A percentile compares a stretch with the other conserved stretches of the same genome.
These are phyloP conservation scores for Umimayanthus kanabou DNA, from an alignment of 92 coral and sea anemone species.

Conservation along the genomic window DNA sequence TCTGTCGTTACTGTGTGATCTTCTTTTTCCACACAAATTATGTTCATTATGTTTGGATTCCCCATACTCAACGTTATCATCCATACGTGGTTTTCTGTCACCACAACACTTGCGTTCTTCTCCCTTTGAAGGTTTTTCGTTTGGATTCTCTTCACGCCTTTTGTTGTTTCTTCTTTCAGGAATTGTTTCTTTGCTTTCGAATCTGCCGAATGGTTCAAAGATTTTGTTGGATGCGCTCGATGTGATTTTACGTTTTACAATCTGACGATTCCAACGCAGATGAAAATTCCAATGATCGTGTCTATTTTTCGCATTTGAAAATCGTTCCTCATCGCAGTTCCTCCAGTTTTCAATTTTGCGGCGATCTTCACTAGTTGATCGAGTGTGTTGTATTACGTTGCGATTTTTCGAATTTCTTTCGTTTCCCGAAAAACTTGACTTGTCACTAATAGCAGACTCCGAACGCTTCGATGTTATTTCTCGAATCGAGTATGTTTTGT, in stretches of 20 bases:
- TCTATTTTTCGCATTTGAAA: neutral
- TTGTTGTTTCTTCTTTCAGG: neutral
- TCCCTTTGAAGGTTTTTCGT: neutral
- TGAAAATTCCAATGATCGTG: neutral
- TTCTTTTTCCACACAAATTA: neutral
- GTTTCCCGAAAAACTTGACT: neutral
- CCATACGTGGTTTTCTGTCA: neutral
- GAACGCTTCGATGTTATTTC: neutral
- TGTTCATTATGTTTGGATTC: neutral
- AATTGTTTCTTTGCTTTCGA: neutral
- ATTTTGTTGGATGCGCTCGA: neutral
- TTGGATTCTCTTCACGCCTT: neutral
- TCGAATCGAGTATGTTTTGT: neutral
- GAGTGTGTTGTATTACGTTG: neutral
- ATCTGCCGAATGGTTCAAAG: neutral
- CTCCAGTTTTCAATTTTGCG: neutral
- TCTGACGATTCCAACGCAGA: neutral
- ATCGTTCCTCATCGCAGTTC: neutral
- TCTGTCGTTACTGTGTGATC: too few relatives aligned
- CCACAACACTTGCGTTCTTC: neutral
- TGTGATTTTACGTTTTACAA: neutral
- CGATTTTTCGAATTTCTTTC: neutral
- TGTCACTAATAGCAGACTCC: neutral
- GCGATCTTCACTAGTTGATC: neutral
- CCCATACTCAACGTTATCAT: neutral